Conservation (phyloP, 1,140 invertebrate genomes). For the Kradibia gibbosae region DNA sequence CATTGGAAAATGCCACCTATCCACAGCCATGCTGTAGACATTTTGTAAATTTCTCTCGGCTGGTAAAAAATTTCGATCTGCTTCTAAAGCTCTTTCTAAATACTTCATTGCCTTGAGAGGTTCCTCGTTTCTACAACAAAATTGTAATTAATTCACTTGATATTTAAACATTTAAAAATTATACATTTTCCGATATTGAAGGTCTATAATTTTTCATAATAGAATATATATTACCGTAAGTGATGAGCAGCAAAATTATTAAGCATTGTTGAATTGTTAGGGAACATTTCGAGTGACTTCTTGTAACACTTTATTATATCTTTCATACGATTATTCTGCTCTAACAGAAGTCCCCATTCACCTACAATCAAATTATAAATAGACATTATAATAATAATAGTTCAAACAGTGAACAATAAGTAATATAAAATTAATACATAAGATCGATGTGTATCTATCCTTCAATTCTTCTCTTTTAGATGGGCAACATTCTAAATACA, state of each 20-base stretch:
- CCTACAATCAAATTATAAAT: constrained; percentile 55
- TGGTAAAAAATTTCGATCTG: constrained; percentile 60
- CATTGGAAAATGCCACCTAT: constrained; percentile 88
- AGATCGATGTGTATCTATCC: constrained; percentile 61
- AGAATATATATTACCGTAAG: constrained; percentile 55
- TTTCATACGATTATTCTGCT: constrained; percentile 53
- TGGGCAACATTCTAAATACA: constrained; percentile 63
- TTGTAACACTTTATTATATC: constrained; percentile 60
- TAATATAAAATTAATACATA: constrained; percentile 55
- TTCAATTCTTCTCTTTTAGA: constrained; percentile 62
- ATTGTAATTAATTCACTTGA: constrained; percentile 28
- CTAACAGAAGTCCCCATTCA: constrained; percentile 63
- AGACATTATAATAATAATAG: constrained; percentile 13
- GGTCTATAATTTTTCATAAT: too few species aligned
- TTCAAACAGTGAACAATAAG: background rate
- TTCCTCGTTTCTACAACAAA: constrained; percentile 57
- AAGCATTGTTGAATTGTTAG: constrained; percentile 61
- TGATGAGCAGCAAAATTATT: constrained; percentile 65
- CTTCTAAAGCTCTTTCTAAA: constrained; percentile 57
- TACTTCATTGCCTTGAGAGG: constrained; percentile 60
- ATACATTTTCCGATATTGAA: background rate
- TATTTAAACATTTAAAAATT: constrained; percentile 26
- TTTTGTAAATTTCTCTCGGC: constrained; percentile 64
- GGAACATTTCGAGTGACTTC: constrained; percentile 60
- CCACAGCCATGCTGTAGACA: constrained; percentile 72